phyloP scores from a whole-genome alignment of 1,140 invertebrate species.

The Drosophila virilis region DNA sequence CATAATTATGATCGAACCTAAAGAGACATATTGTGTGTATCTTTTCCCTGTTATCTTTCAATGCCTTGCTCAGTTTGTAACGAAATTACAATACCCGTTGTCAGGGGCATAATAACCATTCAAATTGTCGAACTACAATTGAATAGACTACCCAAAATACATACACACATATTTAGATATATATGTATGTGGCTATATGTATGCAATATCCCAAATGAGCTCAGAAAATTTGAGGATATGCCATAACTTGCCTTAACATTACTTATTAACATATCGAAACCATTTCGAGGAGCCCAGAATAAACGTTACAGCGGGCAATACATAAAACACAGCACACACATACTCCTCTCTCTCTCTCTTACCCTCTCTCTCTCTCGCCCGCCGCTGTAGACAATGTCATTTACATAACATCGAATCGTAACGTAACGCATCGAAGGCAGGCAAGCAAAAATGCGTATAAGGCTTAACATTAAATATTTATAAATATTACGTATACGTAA shows the following conservation, averaged over 20 bases:
- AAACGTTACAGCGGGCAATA: conserved; percentile 24
- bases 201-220: conserved; percentile 37
- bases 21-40: no score
- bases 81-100: background rate
- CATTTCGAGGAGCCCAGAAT: conserved; percentile 21
- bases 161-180: background rate
- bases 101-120: conserved; percentile 6
- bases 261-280: conserved; percentile 66
- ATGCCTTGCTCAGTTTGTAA: background rate
- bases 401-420: conserved; percentile 55
- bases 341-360: background rate
- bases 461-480: conserved; percentile 75
- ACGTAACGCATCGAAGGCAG: conserved; percentile 1
- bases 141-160: conserved; percentile 12
- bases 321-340: conserved; percentile 19
- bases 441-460: conserved; percentile 50
- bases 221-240: conserved; percentile 37
- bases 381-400: conserved; percentile 43
- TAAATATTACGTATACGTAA: conserved; percentile 78
- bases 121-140: conserved; percentile 24
- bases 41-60: no score
- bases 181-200: conserved; percentile 4
- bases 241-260: conserved; percentile 36
- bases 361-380: no score
- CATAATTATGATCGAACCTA: no score